phyloP scores from a whole-genome alignment of 2,888 invertebrate species.

The Eilema depressum region DNA sequence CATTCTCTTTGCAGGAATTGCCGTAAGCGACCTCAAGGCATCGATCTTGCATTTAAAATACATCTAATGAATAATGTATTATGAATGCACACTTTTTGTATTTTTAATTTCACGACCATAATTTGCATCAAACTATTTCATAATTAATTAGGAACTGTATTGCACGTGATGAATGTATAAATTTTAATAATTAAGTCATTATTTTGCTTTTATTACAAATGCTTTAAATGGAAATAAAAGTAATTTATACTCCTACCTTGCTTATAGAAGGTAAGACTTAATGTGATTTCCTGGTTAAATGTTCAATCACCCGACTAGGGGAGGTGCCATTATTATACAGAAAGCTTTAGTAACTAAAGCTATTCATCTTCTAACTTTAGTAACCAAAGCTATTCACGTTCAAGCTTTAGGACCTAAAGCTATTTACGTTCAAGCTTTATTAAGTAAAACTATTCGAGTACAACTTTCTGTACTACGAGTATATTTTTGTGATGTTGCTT shows the following conservation, averaged over 20 bases:
- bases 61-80: slow-evolving; percentile 9
- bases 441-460: no score
- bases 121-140: neutral
- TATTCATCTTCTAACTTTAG: no score
- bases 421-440: no score
- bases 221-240: neutral
- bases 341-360: no score
- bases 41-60: slow-evolving; percentile 33
- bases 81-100: neutral
- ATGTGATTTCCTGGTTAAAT: neutral
- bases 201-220: neutral
- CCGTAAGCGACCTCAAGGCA: slow-evolving; percentile 58
- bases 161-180: neutral
- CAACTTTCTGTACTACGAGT: no score
- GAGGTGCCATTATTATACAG: no score
- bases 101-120: neutral
- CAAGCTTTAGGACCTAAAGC: no score
- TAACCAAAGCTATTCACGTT: no score
- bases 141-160: neutral
- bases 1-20: slow-evolving; percentile 75
- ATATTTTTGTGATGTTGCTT: no score
- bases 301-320: no score
- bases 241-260: neutral
- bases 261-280: neutral
- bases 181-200: neutral